Base-by-base conservation (phyloP, 2,113 vertebrate species). In the Oryzias javanicus region DNA sequence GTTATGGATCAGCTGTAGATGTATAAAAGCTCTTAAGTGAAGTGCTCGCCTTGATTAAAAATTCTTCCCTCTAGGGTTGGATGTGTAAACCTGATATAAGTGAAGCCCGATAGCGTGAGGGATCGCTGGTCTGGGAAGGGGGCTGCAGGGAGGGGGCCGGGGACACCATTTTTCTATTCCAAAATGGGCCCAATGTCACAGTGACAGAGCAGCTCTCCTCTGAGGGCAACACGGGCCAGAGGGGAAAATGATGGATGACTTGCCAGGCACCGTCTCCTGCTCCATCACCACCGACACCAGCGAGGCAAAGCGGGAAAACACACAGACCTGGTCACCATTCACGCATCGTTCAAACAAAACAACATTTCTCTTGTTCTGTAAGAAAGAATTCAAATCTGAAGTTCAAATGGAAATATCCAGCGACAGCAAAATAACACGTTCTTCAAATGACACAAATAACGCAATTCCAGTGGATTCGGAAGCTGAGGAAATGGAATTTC, bases 201-300 rank as follows among this genome's bases (percentile, higher is more conserved):
- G 70, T 87, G 82, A 87, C 83, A 79, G 82, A 50, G 25, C 67
- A 54, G 49, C 13, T 42, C 69, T 86, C 80, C 83, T 85, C 71
- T 54, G 86, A 83, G 86, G 80, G 71, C 68, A 76, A 60, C 55
- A 44, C 60, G 44, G 79, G 86, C 84, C 81, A 78, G 76, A 74
- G 72, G 73, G 77, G 57, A 16, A 73, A 50, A 82, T 90, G 90
- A 90, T 88, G 82, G 86, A 92, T 89, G 88, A 87, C 77, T 82
- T 59, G 70, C 82, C 62, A 79, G 74, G 82, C 68, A 73, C 53
- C 54, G 54, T 80, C 74, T 84, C 72, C 72, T 83, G 72, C 74
- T 77, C 78, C 69, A 74, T 73, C 79, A 76, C 66, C 53, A 55
- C 52, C 51, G n/a, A 48, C 54, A 40, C 42, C 59, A 48, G 60